phyloP scores from a whole-genome alignment of 1,140 invertebrate genomes.

The Tribolium madens region DNA sequence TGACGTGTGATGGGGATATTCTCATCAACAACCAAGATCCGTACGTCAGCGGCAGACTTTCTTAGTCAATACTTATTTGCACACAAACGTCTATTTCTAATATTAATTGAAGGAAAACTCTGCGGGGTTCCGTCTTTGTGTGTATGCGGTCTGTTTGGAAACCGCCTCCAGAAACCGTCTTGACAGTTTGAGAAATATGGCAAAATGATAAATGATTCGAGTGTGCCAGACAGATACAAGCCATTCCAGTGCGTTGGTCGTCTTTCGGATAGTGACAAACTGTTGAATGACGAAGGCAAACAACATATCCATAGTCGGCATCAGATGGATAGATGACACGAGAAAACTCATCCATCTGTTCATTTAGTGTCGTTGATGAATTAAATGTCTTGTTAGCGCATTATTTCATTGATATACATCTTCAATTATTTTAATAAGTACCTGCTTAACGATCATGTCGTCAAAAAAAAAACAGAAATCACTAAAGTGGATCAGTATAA shows the following conservation, averaged over 20 bases:
- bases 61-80: conserved; percentile 46
- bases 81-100: conserved; percentile 46
- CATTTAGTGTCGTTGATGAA: conserved; percentile 40
- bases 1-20: neutral
- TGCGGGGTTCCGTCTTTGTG: conserved; percentile 39
- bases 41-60: conserved; percentile 37
- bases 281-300: conserved; percentile 57
- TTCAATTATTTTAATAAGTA: conserved; percentile 9
- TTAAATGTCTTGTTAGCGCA: conserved; percentile 31
- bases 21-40: conserved; percentile 11
- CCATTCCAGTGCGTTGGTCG: conserved; percentile 55
- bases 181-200: conserved; percentile 56
- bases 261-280: conserved; percentile 54
- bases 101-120: conserved; percentile 46
- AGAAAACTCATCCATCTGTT: conserved; percentile 19
- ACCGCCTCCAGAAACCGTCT: conserved; percentile 33
- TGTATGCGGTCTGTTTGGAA: conserved; percentile 38
- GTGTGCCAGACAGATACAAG: conserved; percentile 58
- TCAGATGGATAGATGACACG: conserved; percentile 33
- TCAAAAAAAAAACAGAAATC: neutral
- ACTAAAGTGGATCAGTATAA: neutral
- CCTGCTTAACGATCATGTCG: neutral
- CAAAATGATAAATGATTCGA: conserved; percentile 58
- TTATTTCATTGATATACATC: conserved; percentile 3
- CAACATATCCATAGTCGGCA: conserved; percentile 42